These are phyloP conservation scores for Clupea harengus DNA, from an alignment of 2,113 vertebrate genomes.

Conservation along the genomic window DNA sequence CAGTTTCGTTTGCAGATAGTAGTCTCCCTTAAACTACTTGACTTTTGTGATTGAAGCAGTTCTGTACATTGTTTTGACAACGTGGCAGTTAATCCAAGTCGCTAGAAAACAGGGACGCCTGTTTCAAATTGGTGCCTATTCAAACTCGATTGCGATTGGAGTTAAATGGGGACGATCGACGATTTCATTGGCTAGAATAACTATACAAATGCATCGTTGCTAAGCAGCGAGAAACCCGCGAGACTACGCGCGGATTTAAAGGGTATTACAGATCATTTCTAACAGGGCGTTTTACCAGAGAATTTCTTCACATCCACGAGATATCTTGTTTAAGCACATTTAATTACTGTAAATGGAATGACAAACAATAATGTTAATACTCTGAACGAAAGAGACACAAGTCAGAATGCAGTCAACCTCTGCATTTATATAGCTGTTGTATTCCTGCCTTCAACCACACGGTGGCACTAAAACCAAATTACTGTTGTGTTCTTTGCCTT, in stretches of 20 bases:
- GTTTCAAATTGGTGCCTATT: slow-evolving; percentile 65
- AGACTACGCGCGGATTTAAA: slow-evolving; percentile 51
- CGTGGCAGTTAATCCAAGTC: background rate
- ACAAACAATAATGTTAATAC: too few species aligned
- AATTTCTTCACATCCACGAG: background rate
- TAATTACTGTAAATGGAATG: background rate
- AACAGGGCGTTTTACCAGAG: too few species aligned
- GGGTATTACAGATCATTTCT: background rate
- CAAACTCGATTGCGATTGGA: slow-evolving; percentile 43
- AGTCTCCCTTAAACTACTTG: background rate
- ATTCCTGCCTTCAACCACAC: background rate
- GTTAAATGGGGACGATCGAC: background rate
- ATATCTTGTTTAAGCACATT: background rate
- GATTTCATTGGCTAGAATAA: slow-evolving; percentile 57
- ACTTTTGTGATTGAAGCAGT: background rate
- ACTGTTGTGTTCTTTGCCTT: background rate
- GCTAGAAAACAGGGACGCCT: background rate
- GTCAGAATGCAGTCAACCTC: background rate
- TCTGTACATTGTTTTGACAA: background rate
- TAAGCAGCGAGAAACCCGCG: slow-evolving; percentile 56
- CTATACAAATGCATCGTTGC: slow-evolving; percentile 54
- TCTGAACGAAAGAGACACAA: background rate
- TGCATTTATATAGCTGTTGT: too few species aligned
- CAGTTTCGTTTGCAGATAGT: background rate
- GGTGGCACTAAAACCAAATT: background rate